Evolutionary conservation across 2,113 vertebrate species (phyloP).

Genomic region (Syngnathoides biaculeatus): DNA sequence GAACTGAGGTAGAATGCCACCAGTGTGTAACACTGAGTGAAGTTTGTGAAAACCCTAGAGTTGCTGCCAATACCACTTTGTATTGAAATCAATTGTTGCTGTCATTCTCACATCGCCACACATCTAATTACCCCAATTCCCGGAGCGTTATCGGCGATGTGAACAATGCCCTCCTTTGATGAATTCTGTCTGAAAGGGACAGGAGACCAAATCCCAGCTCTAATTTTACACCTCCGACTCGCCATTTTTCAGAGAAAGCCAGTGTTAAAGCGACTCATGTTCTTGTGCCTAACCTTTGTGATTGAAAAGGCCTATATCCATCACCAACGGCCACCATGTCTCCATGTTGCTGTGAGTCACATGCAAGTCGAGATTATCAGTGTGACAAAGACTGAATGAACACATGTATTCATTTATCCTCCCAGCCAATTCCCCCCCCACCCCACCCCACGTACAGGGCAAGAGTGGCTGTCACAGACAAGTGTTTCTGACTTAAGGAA

Average conservation of each 20-base stretch:
- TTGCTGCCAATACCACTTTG: neutral
- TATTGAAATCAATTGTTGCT: neutral
- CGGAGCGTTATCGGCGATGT: neutral
- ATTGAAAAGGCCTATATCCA: conserved; percentile 27
- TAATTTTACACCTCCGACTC: conserved; percentile 1
- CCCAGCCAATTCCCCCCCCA: too few relatives aligned
- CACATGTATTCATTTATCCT: too few relatives aligned
- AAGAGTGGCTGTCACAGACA: too few relatives aligned
- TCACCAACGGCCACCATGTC: conserved; percentile 19
- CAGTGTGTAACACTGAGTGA: neutral
- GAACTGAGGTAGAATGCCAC: neutral
- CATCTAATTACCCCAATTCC: neutral
- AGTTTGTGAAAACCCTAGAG: neutral
- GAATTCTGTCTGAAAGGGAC: neutral
- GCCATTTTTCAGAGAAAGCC: neutral
- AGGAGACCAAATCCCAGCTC: neutral
- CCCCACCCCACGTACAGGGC: too few relatives aligned
- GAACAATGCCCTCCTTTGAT: neutral
- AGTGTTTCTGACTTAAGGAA: too few relatives aligned
- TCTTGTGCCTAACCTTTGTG: conserved; percentile 9
- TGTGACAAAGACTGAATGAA: conserved; percentile 32
- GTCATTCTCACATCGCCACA: neutral
- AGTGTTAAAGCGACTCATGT: neutral
- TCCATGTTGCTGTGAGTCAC: conserved; percentile 19
- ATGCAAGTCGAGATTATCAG: conserved; percentile 17